phyloP scores from a whole-genome alignment of 2,797 vertebrate species.

The Hephaestus fuliginosus region DNA sequence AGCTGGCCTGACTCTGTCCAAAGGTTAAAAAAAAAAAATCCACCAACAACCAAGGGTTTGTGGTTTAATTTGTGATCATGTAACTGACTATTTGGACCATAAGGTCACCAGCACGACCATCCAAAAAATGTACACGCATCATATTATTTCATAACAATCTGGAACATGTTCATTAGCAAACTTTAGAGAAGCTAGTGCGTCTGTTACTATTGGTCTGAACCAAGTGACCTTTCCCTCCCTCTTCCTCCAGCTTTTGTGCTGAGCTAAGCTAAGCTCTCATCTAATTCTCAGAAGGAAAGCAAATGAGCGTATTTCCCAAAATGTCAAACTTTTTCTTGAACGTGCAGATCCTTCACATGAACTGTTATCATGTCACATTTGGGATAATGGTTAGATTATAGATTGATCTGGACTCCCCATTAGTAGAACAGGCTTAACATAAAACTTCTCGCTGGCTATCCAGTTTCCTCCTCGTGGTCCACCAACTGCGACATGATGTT shows the following conservation, averaged over 20 bases:
- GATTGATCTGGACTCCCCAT: conserved; percentile 63
- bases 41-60: background rate
- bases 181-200: background rate
- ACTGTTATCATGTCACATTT: conserved; percentile 33
- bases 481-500: conserved; percentile 66
- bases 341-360: background rate
- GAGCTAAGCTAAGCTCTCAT: background rate
- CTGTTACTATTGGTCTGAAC: background rate
- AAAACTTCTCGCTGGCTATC: conserved; percentile 60
- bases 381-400: conserved; percentile 29
- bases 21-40: no score
- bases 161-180: background rate
- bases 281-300: background rate
- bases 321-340: background rate
- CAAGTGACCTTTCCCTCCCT: background rate
- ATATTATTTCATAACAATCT: background rate
- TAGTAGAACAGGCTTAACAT: conserved; percentile 47
- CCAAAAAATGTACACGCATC: background rate
- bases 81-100: background rate
- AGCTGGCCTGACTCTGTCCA: background rate
- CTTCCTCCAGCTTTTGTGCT: background rate
- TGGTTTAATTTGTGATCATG: background rate
- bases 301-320: background rate
- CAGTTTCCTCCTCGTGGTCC: conserved; percentile 54
- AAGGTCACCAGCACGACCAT: background rate